Percentiles rank a stretch among this genome's conserved stretches.
phyloP scores from a whole-genome alignment of 2,797 vertebrate genomes.

The Acrossocheilus fasciatus region DNA sequence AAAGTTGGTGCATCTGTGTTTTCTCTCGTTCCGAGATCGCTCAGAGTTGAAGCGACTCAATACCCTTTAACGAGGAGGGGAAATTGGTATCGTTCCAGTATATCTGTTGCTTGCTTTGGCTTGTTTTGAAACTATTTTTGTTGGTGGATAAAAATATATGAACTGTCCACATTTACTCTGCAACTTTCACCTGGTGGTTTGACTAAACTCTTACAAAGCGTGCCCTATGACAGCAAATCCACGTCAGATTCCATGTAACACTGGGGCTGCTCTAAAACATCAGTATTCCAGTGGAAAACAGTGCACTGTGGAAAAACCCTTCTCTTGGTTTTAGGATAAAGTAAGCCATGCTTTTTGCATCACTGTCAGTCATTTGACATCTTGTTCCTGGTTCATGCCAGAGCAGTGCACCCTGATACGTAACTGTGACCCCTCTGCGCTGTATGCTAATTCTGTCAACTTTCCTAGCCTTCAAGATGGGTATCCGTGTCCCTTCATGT shows the following conservation, averaged over 20 bases:
- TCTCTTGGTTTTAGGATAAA: not conserved
- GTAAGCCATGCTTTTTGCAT: not conserved
- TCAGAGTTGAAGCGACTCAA: not conserved
- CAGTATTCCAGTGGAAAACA: not conserved
- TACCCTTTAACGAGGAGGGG: too few species aligned
- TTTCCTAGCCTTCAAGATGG: slow-evolving; percentile 14
- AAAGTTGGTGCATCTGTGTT: not conserved
- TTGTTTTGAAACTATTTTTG: not conserved
- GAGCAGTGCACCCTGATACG: not conserved
- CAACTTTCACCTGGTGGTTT: not conserved
- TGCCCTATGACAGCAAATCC: not conserved
- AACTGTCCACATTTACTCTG: not conserved
- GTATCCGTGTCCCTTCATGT: slow-evolving; percentile 11
- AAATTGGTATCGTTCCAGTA: not conserved
- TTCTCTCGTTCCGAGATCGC: not conserved
- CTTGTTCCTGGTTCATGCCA: not conserved
- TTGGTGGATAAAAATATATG: not conserved
- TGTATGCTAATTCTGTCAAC: slow-evolving; percentile 8
- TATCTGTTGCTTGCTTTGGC: not conserved
- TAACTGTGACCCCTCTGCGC: not conserved
- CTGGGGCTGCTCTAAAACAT: not conserved
- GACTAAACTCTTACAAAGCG: not conserved
- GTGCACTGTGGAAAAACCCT: not conserved
- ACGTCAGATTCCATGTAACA: not conserved
- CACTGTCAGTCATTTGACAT: not conserved